A percentile compares a stretch with the other conserved stretches of the same genome.
Evolutionary conservation across 2,797 vertebrate species (phyloP).

Genomic region (Eospalax fontanierii): DNA sequence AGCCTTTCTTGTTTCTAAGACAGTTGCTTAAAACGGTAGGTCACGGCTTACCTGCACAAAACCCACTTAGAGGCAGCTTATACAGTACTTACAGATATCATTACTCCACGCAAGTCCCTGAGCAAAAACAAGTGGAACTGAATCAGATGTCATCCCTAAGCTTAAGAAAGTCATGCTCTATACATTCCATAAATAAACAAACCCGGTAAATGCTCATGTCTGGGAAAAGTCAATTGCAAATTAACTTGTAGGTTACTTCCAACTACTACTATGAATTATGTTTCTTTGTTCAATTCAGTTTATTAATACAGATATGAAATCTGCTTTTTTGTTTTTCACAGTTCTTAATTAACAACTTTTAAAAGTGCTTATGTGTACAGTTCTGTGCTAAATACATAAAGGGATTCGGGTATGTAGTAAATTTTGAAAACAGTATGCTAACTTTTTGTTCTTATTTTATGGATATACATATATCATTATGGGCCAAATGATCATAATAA

Average conservation of each 20-base stretch:
- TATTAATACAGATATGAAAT: neutral
- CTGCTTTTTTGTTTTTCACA: constrained; percentile 19
- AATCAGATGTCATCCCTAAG: neutral
- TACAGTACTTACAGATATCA: neutral
- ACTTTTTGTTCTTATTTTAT: neutral
- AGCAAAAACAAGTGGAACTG: neutral
- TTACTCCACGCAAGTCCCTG: neutral
- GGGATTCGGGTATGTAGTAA: neutral
- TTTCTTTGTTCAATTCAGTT: constrained; percentile 15
- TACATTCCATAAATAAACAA: neutral
- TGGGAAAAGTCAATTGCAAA: constrained; percentile 37
- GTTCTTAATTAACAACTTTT: neutral
- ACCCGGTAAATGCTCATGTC: neutral
- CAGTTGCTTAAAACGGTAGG: neutral
- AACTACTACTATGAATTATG: neutral
- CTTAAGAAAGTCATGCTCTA: neutral
- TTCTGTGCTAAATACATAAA: neutral
- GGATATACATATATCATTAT: neutral
- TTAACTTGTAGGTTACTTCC: neutral
- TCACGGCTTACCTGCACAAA: neutral
- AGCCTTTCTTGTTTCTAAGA: constrained; percentile 5
- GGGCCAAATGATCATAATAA: neutral
- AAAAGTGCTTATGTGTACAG: neutral
- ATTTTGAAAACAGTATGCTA: neutral
- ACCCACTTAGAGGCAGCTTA: neutral